Evolutionary conservation across 2,797 vertebrate species (phyloP), one percentile per base, ranked within the genome.

Genomic region (Peromyscus melanophrys): DNA sequence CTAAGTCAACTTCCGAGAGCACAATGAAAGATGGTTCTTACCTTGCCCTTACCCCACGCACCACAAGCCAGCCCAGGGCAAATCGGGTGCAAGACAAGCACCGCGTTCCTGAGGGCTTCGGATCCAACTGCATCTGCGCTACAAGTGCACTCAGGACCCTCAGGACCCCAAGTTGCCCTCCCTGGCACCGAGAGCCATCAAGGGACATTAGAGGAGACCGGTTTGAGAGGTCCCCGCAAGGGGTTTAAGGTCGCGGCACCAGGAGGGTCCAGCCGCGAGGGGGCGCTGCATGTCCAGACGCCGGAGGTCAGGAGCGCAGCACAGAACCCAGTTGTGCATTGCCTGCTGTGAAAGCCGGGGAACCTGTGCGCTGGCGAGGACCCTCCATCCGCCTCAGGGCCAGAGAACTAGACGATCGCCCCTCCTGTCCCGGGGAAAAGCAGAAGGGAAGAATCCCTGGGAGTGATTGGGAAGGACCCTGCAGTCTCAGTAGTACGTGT

Each of bases 231-330:
- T 59, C 6, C 43, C 46, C 1, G 0, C 29, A 0, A n/a, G 3
- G 0, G 10, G 23, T 57, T n/a, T n/a, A 57, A 25, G 7, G 16
- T 29, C 25, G 23, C 0, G 6, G 40, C 27, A 16, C 0, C 12
- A 40, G 4, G 59, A 63, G 63, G 8, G 7, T 13, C 1, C 16
- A 0, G 0, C 59, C 2, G 3, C 34, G 1, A 57, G 82, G 16
- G 14, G 57, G 34, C 1, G 40, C 37, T 21, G 77, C n/a, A 52
- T 23, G 10, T 16, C 37, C 83, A 59, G n/a, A 23, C 5, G 6
- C 65, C 63, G 0, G 19, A 89, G 55, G 65, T 31, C 6, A 3
- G 29, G 6, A 43, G 37, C 25, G 2, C 25, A 2, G 13, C 49
- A 16, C 85, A 19, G 85, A 55, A 37, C 13, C 23, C 23, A 6